Percentiles rank a stretch among this genome's conserved stretches.
phyloP scores from a whole-genome alignment of 1,140 invertebrate species.

The Zaprionus camerounensis region DNA sequence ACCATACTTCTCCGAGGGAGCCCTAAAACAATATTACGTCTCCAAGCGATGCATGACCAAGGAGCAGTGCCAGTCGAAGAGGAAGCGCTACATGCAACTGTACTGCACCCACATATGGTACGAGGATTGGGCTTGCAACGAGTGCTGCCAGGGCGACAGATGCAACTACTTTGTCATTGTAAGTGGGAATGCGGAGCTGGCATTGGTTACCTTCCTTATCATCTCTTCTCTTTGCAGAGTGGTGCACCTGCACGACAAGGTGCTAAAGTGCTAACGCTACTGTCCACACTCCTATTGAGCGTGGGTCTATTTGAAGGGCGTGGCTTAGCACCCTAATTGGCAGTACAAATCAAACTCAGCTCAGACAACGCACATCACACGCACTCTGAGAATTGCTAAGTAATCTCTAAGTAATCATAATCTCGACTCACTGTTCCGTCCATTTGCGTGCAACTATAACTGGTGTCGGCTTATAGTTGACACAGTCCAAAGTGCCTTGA shows the following conservation, averaged over 20 bases:
- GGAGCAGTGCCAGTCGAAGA: slow-evolving; percentile 90
- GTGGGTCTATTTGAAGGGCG: slow-evolving; percentile 22
- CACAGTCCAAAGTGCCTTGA: slow-evolving; percentile 60
- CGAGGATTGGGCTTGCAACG: slow-evolving; percentile 98
- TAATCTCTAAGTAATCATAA: slow-evolving; percentile 31
- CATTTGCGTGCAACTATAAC: slow-evolving; percentile 20
- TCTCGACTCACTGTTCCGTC: slow-evolving; percentile 32
- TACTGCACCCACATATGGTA: slow-evolving; percentile 98
- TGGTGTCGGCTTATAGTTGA: slow-evolving; percentile 15
- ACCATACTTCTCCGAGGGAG: slow-evolving; percentile 97
- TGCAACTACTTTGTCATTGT: slow-evolving; percentile 99
- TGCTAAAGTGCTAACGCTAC: slow-evolving; percentile 11
- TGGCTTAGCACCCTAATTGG: slow-evolving; percentile 30
- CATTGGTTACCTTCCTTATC: background rate
- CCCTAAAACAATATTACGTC: slow-evolving; percentile 96
- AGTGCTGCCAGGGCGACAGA: slow-evolving; percentile 98
- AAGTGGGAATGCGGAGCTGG: slow-evolving; percentile 85
- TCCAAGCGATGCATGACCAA: slow-evolving; percentile 95
- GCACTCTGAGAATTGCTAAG: slow-evolving; percentile 23
- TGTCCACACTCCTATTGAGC: slow-evolving; percentile 17
- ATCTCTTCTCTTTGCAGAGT: slow-evolving; percentile 45
- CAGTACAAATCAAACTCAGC: background rate
- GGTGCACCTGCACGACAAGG: slow-evolving; percentile 25
- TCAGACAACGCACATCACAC: slow-evolving; percentile 14
- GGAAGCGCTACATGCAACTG: slow-evolving; percentile 88